A percentile compares a stretch with the other conserved stretches of the same genome.
These are phyloP conservation scores for Tigriopus japonicus DNA, from an alignment of 1,140 invertebrate species.

Conservation along the genomic window DNA sequence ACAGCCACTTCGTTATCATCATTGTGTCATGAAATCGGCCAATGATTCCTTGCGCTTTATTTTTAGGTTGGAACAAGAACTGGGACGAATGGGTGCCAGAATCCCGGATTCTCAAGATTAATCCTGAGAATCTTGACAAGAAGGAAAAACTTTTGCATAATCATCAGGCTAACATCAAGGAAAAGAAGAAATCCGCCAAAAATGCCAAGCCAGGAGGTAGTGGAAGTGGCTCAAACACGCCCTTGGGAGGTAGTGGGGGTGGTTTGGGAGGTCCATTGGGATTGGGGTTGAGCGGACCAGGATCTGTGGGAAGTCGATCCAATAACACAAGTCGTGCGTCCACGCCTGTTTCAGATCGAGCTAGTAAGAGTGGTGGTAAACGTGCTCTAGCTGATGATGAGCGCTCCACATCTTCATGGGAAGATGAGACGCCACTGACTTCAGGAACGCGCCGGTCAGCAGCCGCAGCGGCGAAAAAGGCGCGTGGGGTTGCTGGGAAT, in stretches of 20 bases:
- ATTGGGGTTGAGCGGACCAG: too few relatives aligned
- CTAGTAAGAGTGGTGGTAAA: background rate
- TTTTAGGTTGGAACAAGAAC: conserved; percentile 9
- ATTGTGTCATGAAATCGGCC: too few relatives aligned
- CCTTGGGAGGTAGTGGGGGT: background rate
- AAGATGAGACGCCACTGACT: too few relatives aligned
- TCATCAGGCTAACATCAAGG: background rate
- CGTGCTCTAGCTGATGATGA: background rate
- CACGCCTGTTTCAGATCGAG: background rate
- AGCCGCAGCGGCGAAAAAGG: too few relatives aligned
- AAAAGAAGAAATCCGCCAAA: background rate
- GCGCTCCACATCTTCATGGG: background rate
- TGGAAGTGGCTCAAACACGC: background rate
- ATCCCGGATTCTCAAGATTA: background rate
- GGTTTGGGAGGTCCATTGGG: background rate
- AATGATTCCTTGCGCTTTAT: background rate
- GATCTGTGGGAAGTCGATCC: background rate
- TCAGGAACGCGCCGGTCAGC: too few relatives aligned
- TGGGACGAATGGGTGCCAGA: conserved; percentile 10
- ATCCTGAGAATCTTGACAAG: background rate
- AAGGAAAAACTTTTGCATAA: background rate
- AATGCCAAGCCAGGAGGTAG: background rate
- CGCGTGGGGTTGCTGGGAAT: background rate
- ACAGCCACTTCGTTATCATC: too few relatives aligned
- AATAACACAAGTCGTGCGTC: background rate